These are phyloP conservation scores for Ardeotis arabs DNA, from an alignment of 2,113 vertebrate genomes.

Conservation along the genomic window DNA sequence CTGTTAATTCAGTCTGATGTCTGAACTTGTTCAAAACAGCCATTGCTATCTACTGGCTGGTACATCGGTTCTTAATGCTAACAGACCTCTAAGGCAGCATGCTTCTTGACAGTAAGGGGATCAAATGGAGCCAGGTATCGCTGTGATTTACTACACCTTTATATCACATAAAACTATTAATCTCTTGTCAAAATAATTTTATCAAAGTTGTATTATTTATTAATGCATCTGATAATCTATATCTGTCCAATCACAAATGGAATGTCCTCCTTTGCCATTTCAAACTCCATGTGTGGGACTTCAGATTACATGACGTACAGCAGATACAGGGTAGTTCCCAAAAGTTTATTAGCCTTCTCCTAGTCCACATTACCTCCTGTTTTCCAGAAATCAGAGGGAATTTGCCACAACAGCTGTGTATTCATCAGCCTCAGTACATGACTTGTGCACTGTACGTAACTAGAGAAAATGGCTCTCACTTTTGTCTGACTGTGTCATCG, in stretches of 20 bases:
- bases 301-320: background rate
- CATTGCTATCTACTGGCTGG: background rate
- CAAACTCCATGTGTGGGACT: background rate
- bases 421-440: background rate
- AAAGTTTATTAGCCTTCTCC: background rate
- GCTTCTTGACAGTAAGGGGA: background rate
- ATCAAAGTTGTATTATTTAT: background rate
- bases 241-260: background rate
- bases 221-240: background rate
- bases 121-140: background rate
- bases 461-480: background rate
- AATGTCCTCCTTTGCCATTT: background rate
- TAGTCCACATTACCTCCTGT: background rate
- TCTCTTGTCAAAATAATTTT: background rate
- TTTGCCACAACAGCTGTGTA: background rate
- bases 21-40: background rate
- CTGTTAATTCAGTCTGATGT: background rate
- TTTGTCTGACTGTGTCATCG: background rate
- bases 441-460: background rate
- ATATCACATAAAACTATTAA: background rate
- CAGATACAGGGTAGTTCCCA: background rate
- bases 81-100: background rate
- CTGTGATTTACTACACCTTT: background rate
- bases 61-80: background rate
- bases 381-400: background rate